Evolutionary conservation across 2,797 vertebrate genomes (phyloP), one percentile per base, ranked within the genome.

Genomic region (Morelia viridis): DNA sequence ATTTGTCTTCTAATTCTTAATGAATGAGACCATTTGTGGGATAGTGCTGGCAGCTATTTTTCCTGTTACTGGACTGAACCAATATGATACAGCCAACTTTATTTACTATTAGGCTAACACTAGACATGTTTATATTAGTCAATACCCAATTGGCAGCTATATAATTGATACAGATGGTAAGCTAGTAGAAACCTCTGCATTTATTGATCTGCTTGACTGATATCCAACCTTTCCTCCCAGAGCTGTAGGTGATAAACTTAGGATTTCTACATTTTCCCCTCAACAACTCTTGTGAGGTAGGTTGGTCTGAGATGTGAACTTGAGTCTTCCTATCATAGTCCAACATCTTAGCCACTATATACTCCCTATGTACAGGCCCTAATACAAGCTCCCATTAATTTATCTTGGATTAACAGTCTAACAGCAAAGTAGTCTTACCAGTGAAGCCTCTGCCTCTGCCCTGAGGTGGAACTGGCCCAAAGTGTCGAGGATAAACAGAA

Each of bases 401-500:
- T 71, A 35, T 62, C 46, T 53, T 89, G 83, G 46, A 35, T 89
- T 35, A 61, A 87, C 71, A 26, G 13, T 61, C 1, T 26, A 61
- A 86, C 62, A 86, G 26, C 7, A 35, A 46, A 28, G 60, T 61
- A 57, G 61, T 93, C 98, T 98, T 97, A 99, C 99, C 98, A 96
- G 98, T 97, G 96, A 99, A 97, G 94, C 97, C 98, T 96, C 98
- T 98, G 95, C 98, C 98, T 96, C 98, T 97, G 93, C 97, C 98
- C 95, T 97, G 98, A 96, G 98, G 97, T 93, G 98, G 98, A 96
- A 98, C 97, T 71, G 98, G 98, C 96, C 98, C 98, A 93, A 98
- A 98, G 92, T 98, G 98, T 87, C 98, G 98, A 86, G 98, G 98
- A 97, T 99, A 99, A 97, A 98, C 98, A 90, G 97, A 97, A 90